Conservation (phyloP, 1,140 invertebrate species). For the Rhyacophila brunnea region DNA sequence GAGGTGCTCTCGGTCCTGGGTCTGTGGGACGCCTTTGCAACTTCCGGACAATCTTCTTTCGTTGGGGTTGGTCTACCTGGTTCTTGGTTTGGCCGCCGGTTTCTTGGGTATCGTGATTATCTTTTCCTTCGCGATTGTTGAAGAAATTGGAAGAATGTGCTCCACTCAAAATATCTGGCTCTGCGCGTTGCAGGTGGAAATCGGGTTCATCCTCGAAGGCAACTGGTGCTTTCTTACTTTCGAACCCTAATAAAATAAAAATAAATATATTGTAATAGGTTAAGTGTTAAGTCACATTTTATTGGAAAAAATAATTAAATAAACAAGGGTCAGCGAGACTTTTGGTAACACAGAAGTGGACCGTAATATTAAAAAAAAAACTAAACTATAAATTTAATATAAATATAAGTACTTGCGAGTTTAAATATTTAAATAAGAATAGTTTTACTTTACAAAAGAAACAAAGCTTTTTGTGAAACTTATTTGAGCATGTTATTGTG, state of each 20-base stretch:
- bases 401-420: too few species aligned
- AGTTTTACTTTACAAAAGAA: too few species aligned
- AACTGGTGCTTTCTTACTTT: conserved; percentile 58
- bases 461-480: too few species aligned
- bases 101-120: conserved; percentile 50
- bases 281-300: too few species aligned
- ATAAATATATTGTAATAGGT: too few species aligned
- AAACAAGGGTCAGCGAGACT: too few species aligned
- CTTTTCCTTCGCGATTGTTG: conserved; percentile 57
- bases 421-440: too few species aligned
- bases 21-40: conserved; percentile 44
- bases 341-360: too few species aligned
- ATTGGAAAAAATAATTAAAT: too few species aligned
- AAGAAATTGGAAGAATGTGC: conserved; percentile 71
- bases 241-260: conserved; percentile 55
- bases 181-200: conserved; percentile 73
- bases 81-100: conserved; percentile 42
- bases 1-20: conserved; percentile 37
- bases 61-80: conserved; percentile 37
- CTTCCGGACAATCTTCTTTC: conserved; percentile 41
- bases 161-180: conserved; percentile 66
- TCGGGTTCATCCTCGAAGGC: conserved; percentile 70
- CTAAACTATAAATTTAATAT: too few species aligned
- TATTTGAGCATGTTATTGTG: too few species aligned
- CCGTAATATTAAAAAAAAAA: too few species aligned